A percentile compares a stretch with the other conserved stretches of the same genome.
phyloP scores from a whole-genome alignment of 2,113 vertebrate species.

The Cavia porcellus region DNA sequence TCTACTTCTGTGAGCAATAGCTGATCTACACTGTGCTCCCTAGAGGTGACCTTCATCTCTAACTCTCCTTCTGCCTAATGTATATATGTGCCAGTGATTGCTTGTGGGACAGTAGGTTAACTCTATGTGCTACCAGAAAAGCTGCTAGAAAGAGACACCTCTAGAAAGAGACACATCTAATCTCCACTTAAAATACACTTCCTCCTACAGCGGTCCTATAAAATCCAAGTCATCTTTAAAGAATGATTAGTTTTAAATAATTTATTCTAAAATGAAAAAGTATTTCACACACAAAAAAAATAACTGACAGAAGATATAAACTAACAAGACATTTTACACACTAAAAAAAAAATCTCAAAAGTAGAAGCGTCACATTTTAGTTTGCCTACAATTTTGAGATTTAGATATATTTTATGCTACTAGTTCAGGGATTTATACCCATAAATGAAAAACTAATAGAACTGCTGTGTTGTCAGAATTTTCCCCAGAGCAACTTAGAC shows the following conservation, averaged over 20 bases:
- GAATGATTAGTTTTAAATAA: not conserved
- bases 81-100: not conserved
- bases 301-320: not conserved
- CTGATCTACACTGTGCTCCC: not conserved
- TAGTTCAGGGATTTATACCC: not conserved
- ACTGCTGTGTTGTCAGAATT: not conserved
- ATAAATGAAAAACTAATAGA: not conserved
- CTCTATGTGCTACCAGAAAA: not conserved
- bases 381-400: not conserved
- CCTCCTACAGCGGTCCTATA: not conserved
- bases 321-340: not conserved
- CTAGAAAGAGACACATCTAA: no score
- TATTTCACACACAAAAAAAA: not conserved
- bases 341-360: not conserved
- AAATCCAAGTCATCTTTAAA: not conserved
- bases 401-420: not conserved
- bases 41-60: not conserved
- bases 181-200: not conserved
- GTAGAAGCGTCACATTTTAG: not conserved
- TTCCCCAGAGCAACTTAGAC: not conserved
- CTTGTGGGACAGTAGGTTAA: not conserved
- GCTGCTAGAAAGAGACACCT: not conserved
- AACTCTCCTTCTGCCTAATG: not conserved
- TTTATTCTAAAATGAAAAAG: not conserved
- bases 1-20: accelerated